Percentiles rank a stretch among this genome's conserved stretches.
These are phyloP conservation scores for Philonicus albiceps DNA, from an alignment of 2,888 invertebrate species.

Conservation along the genomic window DNA sequence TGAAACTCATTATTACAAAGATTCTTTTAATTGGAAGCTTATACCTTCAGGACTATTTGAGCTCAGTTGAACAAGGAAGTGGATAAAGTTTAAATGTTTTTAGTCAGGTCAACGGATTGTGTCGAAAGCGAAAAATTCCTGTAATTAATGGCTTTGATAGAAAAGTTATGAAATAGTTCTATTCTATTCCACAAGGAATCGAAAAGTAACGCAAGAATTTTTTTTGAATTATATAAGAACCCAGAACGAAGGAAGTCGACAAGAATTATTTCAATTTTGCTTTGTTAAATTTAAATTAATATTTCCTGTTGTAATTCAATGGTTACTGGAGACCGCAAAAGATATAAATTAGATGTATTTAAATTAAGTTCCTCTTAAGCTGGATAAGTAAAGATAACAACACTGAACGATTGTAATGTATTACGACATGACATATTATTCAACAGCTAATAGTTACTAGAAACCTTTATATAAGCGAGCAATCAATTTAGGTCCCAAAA, in stretches of 20 bases:
- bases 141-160: not conserved
- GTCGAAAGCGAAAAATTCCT: not conserved
- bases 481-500: too few species aligned
- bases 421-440: too few species aligned
- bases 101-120: not conserved
- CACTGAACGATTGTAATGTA: not conserved
- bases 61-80: not conserved
- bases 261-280: not conserved
- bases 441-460: too few species aligned
- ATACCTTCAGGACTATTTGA: not conserved
- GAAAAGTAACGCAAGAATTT: not conserved
- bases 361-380: not conserved
- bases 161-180: not conserved
- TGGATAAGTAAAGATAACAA: not conserved
- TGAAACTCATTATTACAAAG: not conserved
- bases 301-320: too few species aligned
- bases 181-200: not conserved
- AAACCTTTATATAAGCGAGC: too few species aligned
- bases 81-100: not conserved
- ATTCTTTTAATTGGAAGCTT: constrained; percentile 6
- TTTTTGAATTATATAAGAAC: not conserved
- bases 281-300: too few species aligned
- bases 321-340: not conserved
- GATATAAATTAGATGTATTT: not conserved
- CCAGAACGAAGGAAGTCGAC: not conserved